Evolutionary conservation across 2,888 invertebrate species (phyloP), one percentile per base, ranked within the genome.

Genomic region (Ganaspis brasiliensis): DNA sequence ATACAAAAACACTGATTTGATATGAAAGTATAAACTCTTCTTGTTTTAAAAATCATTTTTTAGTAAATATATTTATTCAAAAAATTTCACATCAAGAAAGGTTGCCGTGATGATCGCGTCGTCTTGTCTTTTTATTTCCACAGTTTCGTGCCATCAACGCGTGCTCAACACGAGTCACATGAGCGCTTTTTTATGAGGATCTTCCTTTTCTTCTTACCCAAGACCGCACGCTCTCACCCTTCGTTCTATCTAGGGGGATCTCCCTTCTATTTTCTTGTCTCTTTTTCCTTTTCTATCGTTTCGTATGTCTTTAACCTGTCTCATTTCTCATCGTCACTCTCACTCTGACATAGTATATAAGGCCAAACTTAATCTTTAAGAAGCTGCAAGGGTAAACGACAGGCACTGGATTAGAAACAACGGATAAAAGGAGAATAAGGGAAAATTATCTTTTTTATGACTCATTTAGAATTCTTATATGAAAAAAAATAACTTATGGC

Each of bases 111-210:
- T 52, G 9, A 52, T 52, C 52, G 52, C 16, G 52, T 19, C 52
- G 19, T 52, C 52, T 52, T 52, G 52, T 52, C 52, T 78, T 81
- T 78, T 52, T 71, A 40, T 49, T 35, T 55, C 16, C 31, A 63
- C 55, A 35, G 14, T 78, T 78, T 74, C 61, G 78, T 75, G 77
- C 82, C 81, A 82, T 82, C 83, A 79, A 84, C 87, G 87, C 86
- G 87, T 88, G 87, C 85, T 84, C 73, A 83, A 85, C 87, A 87
- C 87, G 87, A 86, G 88, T 84, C 80, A 75, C 81, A 73, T 77
- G 80, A 76, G 77, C 75, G 75, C 59, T 78, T 80, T 81, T 81
- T 83, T 77, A 57, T 75, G 76, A 72, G 72, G 31, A 72, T 75
- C 72, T 35, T 61, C 61, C 35, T 10, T 31, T 61, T 37, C 61